Percentiles rank a stretch among this genome's conserved stretches.
Evolutionary conservation across 2,888 invertebrate species (phyloP).

Genomic region (Agonum fuliginosum): DNA sequence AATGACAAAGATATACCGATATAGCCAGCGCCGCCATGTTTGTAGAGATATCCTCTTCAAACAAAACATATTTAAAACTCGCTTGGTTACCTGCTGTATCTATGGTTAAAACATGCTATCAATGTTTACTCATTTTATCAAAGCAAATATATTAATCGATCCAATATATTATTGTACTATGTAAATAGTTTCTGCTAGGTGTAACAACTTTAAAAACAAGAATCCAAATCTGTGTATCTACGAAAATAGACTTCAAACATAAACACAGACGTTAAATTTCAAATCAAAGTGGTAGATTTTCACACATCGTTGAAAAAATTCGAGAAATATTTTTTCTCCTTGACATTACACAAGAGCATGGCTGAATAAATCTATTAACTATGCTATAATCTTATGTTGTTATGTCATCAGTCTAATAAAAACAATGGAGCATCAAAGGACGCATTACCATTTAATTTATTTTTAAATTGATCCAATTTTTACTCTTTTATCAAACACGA

Average conservation of each 20-base stretch:
- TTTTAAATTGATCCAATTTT: neutral
- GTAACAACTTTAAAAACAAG: neutral
- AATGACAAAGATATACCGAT: neutral
- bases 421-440: slow-evolving; percentile 4
- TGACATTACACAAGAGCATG: neutral
- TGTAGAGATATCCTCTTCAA: slow-evolving; percentile 2
- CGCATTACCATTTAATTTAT: slow-evolving; percentile 12
- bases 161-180: slow-evolving; percentile 20
- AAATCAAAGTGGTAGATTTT: neutral
- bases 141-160: slow-evolving; percentile 42
- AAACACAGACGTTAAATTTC: neutral
- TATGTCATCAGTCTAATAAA: slow-evolving; percentile 38
- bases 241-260: slow-evolving; percentile 16
- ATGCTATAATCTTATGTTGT: neutral
- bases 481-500: neutral
- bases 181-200: slow-evolving; percentile 3
- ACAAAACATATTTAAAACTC: slow-evolving; percentile 25
- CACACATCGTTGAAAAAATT: slow-evolving; percentile 4
- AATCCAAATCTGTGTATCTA: too few species aligned
- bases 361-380: slow-evolving; percentile 37
- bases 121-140: slow-evolving; percentile 38
- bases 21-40: slow-evolving; percentile 32
- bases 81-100: neutral
- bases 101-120: slow-evolving; percentile 29
- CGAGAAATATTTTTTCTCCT: neutral